These are phyloP conservation scores for Haemorhous mexicanus DNA, from an alignment of 2,113 vertebrate genomes.

Conservation along the genomic window DNA sequence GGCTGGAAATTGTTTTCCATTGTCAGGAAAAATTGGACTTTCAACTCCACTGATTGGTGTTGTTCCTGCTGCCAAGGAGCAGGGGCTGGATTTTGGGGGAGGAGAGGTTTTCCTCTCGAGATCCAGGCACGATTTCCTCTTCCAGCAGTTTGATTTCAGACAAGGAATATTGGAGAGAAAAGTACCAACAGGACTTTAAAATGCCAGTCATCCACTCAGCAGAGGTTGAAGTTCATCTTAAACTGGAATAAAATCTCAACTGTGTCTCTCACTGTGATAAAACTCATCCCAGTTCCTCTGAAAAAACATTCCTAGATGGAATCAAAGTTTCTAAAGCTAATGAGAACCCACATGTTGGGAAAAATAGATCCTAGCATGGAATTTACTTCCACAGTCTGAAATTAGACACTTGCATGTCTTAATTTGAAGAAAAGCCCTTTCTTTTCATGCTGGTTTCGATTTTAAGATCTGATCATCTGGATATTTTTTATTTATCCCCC, in stretches of 20 bases:
- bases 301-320: not conserved
- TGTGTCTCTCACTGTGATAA: not conserved
- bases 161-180: not conserved
- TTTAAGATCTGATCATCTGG: not conserved
- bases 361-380: not conserved
- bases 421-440: not conserved
- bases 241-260: not conserved
- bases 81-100: not conserved
- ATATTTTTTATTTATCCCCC: not conserved
- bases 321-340: not conserved
- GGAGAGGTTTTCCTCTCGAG: not conserved
- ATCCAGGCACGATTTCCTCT: rapidly evolving
- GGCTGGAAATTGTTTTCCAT: not conserved
- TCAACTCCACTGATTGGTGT: not conserved
- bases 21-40: not conserved
- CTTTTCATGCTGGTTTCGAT: not conserved
- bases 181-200: not conserved
- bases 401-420: not conserved
- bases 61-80: not conserved
- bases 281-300: not conserved
- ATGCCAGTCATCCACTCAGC: not conserved
- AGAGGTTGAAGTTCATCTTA: not conserved
- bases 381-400: not conserved
- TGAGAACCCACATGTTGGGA: not conserved
- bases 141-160: not conserved